Percentiles rank a stretch among this genome's conserved stretches.
Conservation (phyloP, 2,797 vertebrate genomes). For the Coccyzus lansbergi region DNA sequence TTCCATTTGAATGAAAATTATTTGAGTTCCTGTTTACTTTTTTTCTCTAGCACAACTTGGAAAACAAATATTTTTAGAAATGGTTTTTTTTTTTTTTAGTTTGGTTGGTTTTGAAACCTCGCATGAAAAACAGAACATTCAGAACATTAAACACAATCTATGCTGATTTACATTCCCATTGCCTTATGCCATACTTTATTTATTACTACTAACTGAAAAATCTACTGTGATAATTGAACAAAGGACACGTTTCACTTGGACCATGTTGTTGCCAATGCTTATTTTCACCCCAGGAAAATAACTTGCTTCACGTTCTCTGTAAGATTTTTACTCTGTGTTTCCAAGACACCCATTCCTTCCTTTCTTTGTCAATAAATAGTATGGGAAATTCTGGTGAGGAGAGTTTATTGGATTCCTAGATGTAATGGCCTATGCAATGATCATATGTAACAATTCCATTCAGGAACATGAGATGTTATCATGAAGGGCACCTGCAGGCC, state of each 20-base stretch:
- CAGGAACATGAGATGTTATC: background rate
- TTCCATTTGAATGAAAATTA: background rate
- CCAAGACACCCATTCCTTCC: background rate
- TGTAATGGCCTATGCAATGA: background rate
- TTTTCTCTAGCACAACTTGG: background rate
- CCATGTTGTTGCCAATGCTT: background rate
- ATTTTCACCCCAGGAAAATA: background rate
- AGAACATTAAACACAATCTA: background rate
- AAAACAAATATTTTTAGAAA: background rate
- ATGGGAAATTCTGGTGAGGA: background rate
- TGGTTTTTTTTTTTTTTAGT: too few species aligned
- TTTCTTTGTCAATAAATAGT: background rate
- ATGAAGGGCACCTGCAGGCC: accelerated
- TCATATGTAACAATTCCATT: background rate
- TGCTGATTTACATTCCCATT: background rate
- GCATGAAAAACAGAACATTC: background rate
- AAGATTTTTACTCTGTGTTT: background rate
- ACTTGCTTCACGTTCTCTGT: background rate
- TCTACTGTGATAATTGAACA: background rate
- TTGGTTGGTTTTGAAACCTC: background rate
- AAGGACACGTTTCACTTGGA: background rate
- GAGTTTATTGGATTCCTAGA: background rate
- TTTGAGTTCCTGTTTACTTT: background rate
- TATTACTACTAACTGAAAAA: background rate
- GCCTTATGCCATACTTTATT: background rate